Base-by-base conservation (phyloP, 37 sponge, comb jelly and placozoan genomes). In the Axinella damicornis region DNA sequence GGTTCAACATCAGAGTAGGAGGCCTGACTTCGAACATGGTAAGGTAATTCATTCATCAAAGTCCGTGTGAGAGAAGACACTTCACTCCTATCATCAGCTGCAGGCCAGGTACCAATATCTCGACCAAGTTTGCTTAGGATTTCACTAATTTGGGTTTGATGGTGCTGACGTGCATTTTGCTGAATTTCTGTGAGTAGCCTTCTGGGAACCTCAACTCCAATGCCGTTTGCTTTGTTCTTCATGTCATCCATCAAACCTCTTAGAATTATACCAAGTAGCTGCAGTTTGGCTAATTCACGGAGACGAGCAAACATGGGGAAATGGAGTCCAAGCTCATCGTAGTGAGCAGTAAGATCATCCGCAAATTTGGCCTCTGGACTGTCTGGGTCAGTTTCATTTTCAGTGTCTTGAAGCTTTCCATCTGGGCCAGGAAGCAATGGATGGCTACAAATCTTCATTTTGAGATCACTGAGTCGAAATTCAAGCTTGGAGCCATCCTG, bases 281-380 rank as follows among this genome's bases (percentile, higher is more conserved):
- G 82, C 62, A 92, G 65, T 52, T 88, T 92, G 21, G 54, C 66
- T 22, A 92, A 72, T 39, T 92, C 85, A 25, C 76, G 69, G 36
- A 92, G 79, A 2, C 89, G 74, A 25, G 78, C 78, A 84, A 92
- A 92, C 74, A 88, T 74, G 35, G 89, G 93, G 62, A 92, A 88
- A 36, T 88, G 60, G 9, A 30, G 28, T 30, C 79, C 73, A 36
- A 92, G 60, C 70, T 80, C 85, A 33, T 78, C 40, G 40, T 92
- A 92, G 57, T 74, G 34, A 5, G 56, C 39, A 15, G 89, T 92
- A 0, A 92, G 36, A 68, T 84, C 93, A 36, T 19, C 34, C 15
- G 93, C 89, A 92, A 92, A 92, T 39, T 84, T 76, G 4, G 74
- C 61, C 38, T 92, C 88, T 55, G 93, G 85, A 59, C 93, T 92